Evolutionary conservation across 2,113 vertebrate species (phyloP).

Genomic region (Serinus canaria): DNA sequence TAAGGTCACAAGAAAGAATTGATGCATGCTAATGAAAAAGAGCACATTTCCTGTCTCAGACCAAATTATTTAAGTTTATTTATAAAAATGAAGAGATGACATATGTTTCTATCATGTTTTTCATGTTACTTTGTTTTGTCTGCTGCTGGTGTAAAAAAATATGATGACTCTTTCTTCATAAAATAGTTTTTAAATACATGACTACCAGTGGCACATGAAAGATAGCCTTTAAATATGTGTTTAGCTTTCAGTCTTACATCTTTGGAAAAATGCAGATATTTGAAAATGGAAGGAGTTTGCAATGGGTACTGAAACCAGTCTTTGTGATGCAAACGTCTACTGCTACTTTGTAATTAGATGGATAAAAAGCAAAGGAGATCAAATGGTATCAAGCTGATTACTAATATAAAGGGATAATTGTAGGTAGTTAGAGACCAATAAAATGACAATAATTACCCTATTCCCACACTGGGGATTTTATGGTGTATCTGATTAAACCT

Average conservation of each 20-base stretch:
- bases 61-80: background rate
- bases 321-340: background rate
- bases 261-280: background rate
- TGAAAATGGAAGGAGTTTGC: background rate
- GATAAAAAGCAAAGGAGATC: slow-evolving; percentile 10
- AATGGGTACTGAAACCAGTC: background rate
- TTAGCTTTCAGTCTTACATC: background rate
- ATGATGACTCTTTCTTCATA: background rate
- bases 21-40: background rate
- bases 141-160: background rate
- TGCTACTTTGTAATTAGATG: slow-evolving; percentile 2
- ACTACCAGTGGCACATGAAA: background rate
- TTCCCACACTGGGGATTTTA: background rate
- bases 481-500: background rate
- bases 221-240: background rate
- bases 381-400: slow-evolving; percentile 17
- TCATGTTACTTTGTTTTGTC: background rate
- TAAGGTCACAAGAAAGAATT: background rate
- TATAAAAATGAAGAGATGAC: background rate
- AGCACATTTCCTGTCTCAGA: background rate
- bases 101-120: background rate
- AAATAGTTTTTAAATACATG: background rate
- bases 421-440: background rate
- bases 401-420: background rate
- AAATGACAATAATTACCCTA: slow-evolving; percentile 32